Percentiles rank a stretch among this genome's conserved stretches.
Evolutionary conservation across 1,140 invertebrate species (phyloP).

Genomic region (Augochlora pura): DNA sequence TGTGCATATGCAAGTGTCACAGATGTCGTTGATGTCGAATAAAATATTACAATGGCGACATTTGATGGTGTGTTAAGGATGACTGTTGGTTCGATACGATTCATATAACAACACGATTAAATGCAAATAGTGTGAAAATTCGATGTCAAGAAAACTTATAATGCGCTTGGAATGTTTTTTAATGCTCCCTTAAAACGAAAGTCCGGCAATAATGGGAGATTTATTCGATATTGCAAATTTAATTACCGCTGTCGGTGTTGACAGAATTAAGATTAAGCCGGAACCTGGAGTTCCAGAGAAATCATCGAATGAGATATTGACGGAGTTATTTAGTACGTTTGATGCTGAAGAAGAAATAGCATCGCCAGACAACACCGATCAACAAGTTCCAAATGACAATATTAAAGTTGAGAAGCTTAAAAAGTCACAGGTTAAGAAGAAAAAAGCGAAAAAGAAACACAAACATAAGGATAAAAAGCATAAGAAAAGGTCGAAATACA

Average conservation of each 20-base stretch:
- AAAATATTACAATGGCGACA: background rate
- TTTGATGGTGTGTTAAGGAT: background rate
- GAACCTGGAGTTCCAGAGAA: conserved; percentile 81
- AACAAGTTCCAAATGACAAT: conserved; percentile 72
- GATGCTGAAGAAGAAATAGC: conserved; percentile 75
- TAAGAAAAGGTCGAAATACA: conserved; percentile 79
- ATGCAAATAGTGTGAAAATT: background rate
- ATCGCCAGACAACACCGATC: conserved; percentile 55
- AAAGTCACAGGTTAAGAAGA: conserved; percentile 75
- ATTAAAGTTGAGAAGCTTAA: conserved; percentile 74
- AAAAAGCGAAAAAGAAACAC: conserved; percentile 79
- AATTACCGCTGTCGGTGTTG: conserved; percentile 76
- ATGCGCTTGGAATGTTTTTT: background rate
- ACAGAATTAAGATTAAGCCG: conserved; percentile 78
- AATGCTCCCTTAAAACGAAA: background rate
- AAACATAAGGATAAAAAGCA: conserved; percentile 81
- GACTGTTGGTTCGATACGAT: conserved; percentile 10
- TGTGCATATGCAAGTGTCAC: background rate
- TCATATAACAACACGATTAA: background rate
- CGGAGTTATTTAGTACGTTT: conserved; percentile 88
- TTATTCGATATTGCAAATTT: conserved; percentile 77
- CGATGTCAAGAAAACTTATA: background rate
- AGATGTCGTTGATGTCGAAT: conserved; percentile 26
- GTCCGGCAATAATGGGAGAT: conserved; percentile 67
- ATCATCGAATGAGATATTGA: conserved; percentile 89